Conservation (phyloP, 1,140 invertebrate genomes). For the Drosophila pectinifera region DNA sequence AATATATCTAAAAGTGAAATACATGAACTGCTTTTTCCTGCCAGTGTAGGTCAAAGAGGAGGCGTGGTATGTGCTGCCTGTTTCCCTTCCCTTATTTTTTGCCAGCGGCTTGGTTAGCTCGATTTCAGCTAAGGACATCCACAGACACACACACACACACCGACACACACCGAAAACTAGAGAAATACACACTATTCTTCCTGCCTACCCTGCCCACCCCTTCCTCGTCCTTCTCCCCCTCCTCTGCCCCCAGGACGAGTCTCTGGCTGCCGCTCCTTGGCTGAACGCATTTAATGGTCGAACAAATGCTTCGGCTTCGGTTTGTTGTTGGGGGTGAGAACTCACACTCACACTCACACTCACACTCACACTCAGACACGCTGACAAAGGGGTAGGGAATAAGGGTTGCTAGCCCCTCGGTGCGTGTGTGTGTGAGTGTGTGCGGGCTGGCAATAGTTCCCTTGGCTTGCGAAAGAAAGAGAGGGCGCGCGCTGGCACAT, state of each 20-base stretch:
- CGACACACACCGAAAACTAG: conserved; percentile 5
- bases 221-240: not conserved
- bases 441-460: conserved; percentile 39
- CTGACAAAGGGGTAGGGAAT: conserved; percentile 13
- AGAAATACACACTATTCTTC: conserved; percentile 43
- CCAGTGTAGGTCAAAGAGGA: conserved; percentile 30
- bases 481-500: conserved; percentile 2
- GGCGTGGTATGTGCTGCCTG: conserved; percentile 37
- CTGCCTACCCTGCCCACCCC: conserved; percentile 1
- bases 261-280: too few species aligned
- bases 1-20: not conserved
- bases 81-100: conserved; percentile 17
- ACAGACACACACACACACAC: conserved; percentile 1
- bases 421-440: conserved; percentile 5
- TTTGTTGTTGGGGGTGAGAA: conserved; percentile 29
- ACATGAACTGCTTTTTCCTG: conserved; percentile 1
- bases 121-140: conserved; percentile 39
- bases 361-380: too few species aligned
- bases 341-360: conserved; percentile 20
- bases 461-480: conserved; percentile 17
- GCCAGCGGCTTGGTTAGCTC: conserved; percentile 31
- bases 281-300: conserved; percentile 70
- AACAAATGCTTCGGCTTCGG: conserved; percentile 36
- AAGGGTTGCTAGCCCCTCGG: conserved; percentile 43
- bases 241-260: too few species aligned